Evolutionary conservation across 2,888 invertebrate species (phyloP).

Genomic region (Limulus polyphemus): DNA sequence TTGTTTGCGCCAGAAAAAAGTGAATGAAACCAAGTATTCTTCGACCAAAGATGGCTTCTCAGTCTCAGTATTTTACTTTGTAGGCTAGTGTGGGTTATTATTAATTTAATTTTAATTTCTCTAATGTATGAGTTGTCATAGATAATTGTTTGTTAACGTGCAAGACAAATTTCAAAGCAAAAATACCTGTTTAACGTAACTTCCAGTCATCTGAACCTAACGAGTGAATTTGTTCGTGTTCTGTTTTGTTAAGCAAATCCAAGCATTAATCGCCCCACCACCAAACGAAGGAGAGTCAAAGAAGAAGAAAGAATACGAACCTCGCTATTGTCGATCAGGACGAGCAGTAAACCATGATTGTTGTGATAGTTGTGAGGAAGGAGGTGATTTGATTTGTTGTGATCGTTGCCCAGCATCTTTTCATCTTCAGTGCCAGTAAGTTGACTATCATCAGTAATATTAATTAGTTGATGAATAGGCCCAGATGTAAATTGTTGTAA

Average conservation of each 20-base stretch:
- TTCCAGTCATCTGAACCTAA: no score
- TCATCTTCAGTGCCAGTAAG: constrained; percentile 88
- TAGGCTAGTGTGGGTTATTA: no score
- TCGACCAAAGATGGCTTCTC: not conserved
- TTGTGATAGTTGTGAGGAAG: constrained; percentile 88
- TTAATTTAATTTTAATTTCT: no score
- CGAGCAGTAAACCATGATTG: constrained; percentile 61
- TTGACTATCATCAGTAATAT: constrained; percentile 8
- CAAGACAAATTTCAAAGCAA: no score
- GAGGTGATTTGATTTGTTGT: constrained; percentile 88
- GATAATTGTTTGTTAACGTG: no score
- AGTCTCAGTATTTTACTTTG: no score
- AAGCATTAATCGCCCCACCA: constrained; percentile 75
- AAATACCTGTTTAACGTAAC: no score
- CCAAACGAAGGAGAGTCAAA: constrained; percentile 50
- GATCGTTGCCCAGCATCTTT: constrained; percentile 92
- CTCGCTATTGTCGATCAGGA: constrained; percentile 33
- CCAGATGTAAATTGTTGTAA: not conserved
- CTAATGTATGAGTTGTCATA: no score
- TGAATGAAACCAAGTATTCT: no score
- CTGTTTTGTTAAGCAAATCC: constrained; percentile 55
- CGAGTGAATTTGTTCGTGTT: not conserved
- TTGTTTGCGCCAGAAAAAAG: no score
- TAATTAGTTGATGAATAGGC: not conserved
- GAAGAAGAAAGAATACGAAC: constrained; percentile 14